These are phyloP conservation scores for Microcebus murinus DNA, from an alignment of 2,113 vertebrate species.

Conservation along the genomic window DNA sequence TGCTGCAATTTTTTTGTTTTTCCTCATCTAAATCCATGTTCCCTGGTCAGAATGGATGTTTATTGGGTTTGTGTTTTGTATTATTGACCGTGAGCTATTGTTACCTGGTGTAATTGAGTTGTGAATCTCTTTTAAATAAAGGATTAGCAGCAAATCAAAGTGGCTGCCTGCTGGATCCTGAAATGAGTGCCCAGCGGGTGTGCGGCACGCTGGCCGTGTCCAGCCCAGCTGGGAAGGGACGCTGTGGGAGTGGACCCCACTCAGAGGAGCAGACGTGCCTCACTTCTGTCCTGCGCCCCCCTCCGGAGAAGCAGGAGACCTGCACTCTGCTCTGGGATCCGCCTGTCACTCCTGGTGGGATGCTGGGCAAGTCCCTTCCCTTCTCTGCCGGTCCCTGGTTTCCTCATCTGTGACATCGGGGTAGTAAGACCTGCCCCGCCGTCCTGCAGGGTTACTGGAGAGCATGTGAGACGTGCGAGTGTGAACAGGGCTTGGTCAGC, in stretches of 20 bases:
- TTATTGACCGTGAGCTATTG: constrained; percentile 74
- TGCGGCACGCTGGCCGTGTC: fast-evolving
- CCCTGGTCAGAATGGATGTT: constrained; percentile 68
- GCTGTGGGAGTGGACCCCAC: not conserved
- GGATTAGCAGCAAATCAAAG: constrained; percentile 72
- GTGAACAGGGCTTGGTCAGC: no score
- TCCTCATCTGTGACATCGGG: not conserved
- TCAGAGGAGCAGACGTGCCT: not conserved
- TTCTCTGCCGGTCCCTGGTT: not conserved
- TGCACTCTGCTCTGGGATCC: not conserved
- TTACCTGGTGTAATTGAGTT: constrained; percentile 72
- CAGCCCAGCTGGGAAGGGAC: not conserved
- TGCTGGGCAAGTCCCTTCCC: not conserved
- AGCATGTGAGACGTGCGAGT: fast-evolving
- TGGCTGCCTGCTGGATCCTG: constrained; percentile 32
- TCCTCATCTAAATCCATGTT: constrained; percentile 50
- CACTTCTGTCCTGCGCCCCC: not conserved
- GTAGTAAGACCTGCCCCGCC: not conserved
- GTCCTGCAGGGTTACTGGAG: not conserved
- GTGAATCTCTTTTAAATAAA: constrained; percentile 77
- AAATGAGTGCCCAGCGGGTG: not conserved
- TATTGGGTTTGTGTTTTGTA: constrained; percentile 66
- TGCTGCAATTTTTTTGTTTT: constrained; percentile 54
- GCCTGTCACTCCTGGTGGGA: not conserved
- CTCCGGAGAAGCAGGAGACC: not conserved